Evolutionary conservation across 2,113 vertebrate genomes (phyloP).

Genomic region (Saguinus imperator): DNA sequence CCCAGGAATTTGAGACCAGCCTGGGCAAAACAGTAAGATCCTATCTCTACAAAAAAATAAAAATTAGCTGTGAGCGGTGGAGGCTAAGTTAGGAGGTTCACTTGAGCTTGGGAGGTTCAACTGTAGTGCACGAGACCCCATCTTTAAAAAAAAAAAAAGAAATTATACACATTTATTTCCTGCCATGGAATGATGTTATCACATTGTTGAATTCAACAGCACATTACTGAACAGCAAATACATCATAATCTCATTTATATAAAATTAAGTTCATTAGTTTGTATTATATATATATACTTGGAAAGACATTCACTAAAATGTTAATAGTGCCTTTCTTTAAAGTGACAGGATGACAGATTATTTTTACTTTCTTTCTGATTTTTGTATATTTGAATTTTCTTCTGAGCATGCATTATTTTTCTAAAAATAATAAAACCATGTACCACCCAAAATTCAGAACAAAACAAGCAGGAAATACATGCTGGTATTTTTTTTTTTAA

Average conservation of each 20-base stretch:
- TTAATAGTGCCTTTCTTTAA: conserved; percentile 53
- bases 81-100: no score
- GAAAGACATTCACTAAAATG: neutral
- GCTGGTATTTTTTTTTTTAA: neutral
- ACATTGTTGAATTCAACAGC: neutral
- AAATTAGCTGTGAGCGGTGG: no score
- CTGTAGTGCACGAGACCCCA: no score
- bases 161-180: neutral
- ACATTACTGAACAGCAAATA: conserved; percentile 2
- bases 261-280: neutral
- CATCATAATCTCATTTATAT: neutral
- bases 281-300: neutral
- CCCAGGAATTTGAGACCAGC: no score
- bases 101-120: no score
- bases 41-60: no score
- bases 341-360: neutral
- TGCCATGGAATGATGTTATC: neutral
- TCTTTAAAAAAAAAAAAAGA: no score
- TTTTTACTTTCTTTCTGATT: conserved; percentile 16
- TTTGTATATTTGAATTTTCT: conserved; percentile 38
- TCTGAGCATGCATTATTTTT: conserved; percentile 20
- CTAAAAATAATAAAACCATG: neutral
- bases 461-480: conserved; percentile 40
- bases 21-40: no score
- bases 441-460: conserved; percentile 12